phyloP scores from a whole-genome alignment of 2,888 invertebrate species.

The Ypsolopha scabrella region DNA sequence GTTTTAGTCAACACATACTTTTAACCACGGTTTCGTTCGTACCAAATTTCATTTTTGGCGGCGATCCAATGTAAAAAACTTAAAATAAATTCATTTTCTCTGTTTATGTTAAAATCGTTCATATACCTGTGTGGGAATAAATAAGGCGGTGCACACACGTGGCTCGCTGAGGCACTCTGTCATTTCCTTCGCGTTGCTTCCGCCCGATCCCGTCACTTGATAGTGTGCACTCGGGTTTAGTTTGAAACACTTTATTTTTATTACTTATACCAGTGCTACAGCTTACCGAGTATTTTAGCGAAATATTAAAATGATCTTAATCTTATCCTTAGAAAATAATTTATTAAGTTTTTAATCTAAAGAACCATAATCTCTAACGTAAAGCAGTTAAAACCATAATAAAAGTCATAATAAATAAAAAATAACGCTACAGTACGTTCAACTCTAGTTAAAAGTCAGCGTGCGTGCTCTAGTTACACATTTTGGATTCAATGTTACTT shows the following conservation, averaged over 20 bases:
- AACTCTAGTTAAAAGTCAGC: neutral
- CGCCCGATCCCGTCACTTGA: conserved; percentile 26
- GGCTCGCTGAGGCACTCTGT: conserved; percentile 11
- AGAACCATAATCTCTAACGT: neutral
- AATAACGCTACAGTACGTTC: neutral
- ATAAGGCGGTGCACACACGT: conserved; percentile 3
- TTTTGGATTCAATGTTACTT: conserved; percentile 32
- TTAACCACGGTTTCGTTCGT: no score
- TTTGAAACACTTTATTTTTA: neutral
- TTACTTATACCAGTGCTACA: neutral
- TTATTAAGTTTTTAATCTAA: no score
- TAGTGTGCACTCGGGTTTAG: neutral
- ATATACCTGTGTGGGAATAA: conserved; percentile 1
- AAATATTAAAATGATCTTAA: no score
- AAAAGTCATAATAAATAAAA: neutral
- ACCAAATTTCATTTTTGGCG: no score
- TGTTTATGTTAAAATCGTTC: neutral
- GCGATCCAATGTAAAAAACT: neutral
- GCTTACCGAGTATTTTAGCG: no score
- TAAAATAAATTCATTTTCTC: neutral
- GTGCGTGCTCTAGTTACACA: conserved; percentile 12
- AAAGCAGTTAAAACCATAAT: neutral
- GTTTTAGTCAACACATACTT: no score
- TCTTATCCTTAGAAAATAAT: neutral
- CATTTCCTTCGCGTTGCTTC: conserved; percentile 35